Percentiles rank a stretch among this genome's conserved stretches.
phyloP scores from a whole-genome alignment of 2,888 invertebrate species.

The Perdita meconis region DNA sequence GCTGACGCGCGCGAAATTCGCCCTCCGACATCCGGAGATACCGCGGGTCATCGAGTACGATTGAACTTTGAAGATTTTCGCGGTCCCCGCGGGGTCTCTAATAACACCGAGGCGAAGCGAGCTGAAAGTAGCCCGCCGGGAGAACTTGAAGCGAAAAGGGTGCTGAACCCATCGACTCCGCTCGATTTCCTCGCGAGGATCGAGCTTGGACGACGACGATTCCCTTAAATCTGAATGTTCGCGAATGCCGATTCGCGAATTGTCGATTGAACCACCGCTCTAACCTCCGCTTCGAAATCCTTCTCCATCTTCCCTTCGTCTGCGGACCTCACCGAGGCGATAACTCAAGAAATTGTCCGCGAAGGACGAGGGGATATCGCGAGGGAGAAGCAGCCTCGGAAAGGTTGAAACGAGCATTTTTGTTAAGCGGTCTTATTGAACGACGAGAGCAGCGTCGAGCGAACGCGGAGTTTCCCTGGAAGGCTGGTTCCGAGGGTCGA shows the following conservation, averaged over 20 bases:
- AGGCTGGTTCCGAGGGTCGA: constrained; percentile 16
- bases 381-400: neutral
- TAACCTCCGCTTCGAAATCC: neutral
- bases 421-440: constrained; percentile 47
- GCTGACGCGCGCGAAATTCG: constrained; percentile 52
- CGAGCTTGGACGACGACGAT: too few relatives aligned
- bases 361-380: constrained; percentile 6
- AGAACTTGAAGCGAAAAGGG: constrained; percentile 37
- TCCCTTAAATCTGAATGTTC: constrained; percentile 7
- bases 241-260: too few relatives aligned
- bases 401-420: constrained; percentile 13
- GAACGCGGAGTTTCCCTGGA: constrained; percentile 39
- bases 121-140: constrained; percentile 53
- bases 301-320: neutral
- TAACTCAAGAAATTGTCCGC: neutral
- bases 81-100: constrained; percentile 35
- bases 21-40: constrained; percentile 28
- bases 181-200: constrained; percentile 56
- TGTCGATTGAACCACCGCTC: too few relatives aligned
- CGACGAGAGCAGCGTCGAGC: constrained; percentile 13
- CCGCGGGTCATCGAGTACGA: constrained; percentile 56
- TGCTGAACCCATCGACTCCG: constrained; percentile 27
- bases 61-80: constrained; percentile 56
- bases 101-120: constrained; percentile 46
- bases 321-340: neutral